Conservation (phyloP, 2,113 vertebrate species). For the Pogona vitticeps region DNA sequence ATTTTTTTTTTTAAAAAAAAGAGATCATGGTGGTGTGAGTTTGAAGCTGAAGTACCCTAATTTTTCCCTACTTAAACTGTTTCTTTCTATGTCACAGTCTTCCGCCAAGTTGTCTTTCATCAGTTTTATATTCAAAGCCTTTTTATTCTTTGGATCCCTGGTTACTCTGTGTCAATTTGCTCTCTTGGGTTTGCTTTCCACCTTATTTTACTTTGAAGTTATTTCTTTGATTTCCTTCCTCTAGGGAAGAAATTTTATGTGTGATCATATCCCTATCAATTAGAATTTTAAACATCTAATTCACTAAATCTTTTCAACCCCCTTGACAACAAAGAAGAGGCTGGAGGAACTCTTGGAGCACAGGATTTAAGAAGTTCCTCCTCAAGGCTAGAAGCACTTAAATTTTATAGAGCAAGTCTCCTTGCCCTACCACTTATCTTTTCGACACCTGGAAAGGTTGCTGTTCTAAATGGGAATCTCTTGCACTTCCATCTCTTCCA, state of each 20-base stretch:
- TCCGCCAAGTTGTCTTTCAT: slow-evolving; percentile 47
- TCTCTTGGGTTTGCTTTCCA: slow-evolving; percentile 42
- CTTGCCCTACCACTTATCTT: background rate
- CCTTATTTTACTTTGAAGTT: slow-evolving; percentile 58
- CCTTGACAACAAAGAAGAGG: slow-evolving; percentile 41
- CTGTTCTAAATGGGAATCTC: background rate
- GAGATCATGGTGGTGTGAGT: background rate
- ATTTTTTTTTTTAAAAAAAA: background rate
- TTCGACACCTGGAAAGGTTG: background rate
- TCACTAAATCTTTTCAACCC: slow-evolving; percentile 5
- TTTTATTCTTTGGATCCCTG: slow-evolving; percentile 20
- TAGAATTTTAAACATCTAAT: slow-evolving; percentile 46
- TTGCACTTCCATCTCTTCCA: background rate
- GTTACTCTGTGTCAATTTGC: slow-evolving; percentile 47
- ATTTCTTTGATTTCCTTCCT: slow-evolving; percentile 43
- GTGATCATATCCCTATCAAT: slow-evolving; percentile 54
- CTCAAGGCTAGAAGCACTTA: background rate
- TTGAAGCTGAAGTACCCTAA: background rate
- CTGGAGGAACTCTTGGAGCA: slow-evolving; percentile 48
- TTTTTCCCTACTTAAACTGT: background rate
- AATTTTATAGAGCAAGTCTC: background rate
- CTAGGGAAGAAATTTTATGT: slow-evolving; percentile 24
- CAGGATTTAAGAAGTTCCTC: slow-evolving; percentile 45
- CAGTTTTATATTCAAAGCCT: slow-evolving; percentile 45
- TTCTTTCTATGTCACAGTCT: slow-evolving; percentile 11